These are phyloP conservation scores for Odobenus rosmarus DNA, from an alignment of 2,113 vertebrate species.

Conservation along the genomic window DNA sequence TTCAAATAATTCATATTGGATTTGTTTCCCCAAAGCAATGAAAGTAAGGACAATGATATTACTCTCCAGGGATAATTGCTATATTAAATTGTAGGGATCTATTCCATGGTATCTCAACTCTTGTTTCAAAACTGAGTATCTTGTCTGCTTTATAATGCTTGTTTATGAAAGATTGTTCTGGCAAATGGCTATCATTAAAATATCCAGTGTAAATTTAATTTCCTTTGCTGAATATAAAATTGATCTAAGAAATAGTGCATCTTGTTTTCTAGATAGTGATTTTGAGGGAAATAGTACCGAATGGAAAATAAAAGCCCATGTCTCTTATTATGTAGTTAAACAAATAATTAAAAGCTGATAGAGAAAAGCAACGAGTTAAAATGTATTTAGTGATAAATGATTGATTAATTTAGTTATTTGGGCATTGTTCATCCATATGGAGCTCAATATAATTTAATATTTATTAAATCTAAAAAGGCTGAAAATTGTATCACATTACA, in stretches of 20 bases:
- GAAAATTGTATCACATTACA: not conserved
- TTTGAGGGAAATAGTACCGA: not conserved
- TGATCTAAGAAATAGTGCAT: slow-evolving; percentile 7
- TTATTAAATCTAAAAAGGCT: slow-evolving; percentile 18
- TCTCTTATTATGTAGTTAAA: slow-evolving; percentile 30
- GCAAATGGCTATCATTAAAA: slow-evolving; percentile 58
- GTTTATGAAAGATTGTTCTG: slow-evolving; percentile 4
- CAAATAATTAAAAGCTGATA: not conserved
- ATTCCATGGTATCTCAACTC: not conserved
- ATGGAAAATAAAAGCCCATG: not conserved
- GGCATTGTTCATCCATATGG: not conserved
- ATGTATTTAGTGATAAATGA: not conserved
- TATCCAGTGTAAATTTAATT: slow-evolving; percentile 44
- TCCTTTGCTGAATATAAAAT: slow-evolving; percentile 28
- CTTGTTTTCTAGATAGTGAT: slow-evolving; percentile 22
- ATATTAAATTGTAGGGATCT: slow-evolving; percentile 14
- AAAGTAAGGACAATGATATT: not conserved
- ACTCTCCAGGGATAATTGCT: not conserved
- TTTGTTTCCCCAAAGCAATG: not conserved
- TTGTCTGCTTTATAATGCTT: slow-evolving; percentile 39
- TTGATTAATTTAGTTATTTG: slow-evolving; percentile 30
- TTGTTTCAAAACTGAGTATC: not conserved
- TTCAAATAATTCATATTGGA: not conserved
- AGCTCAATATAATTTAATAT: not conserved
- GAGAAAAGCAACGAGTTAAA: not conserved